Base-by-base conservation (phyloP, 2,888 invertebrate genomes). In the Napeogenes inachia region DNA sequence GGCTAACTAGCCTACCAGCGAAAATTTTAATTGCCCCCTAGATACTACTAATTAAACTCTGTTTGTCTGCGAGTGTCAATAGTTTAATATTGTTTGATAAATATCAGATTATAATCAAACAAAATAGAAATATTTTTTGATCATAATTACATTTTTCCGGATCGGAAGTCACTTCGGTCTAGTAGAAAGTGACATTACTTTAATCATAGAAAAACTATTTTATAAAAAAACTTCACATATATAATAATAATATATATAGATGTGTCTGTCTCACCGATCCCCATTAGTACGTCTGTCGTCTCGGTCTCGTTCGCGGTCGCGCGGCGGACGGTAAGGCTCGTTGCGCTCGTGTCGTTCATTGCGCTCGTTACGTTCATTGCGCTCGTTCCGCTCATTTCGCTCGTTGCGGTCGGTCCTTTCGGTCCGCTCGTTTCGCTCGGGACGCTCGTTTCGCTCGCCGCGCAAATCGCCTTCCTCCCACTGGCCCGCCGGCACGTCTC, bases 401-500 rank as follows among this genome's bases (percentile, higher is more conserved):
- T 72, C 70, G 58, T 59, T 64, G 55, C 66, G 59, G 59, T 70
- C 66, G 46, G 70, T 59, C 30, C 53, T 60, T 73, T 59, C 70
- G 73, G 61, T 80, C 80, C 61, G 77, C 80, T 4, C 78, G 78
- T 74, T 47, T 47, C 47, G 56, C 47, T 63, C 63, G 35, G 59
- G 35, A 3, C 62, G 59, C 45, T 47, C 47, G 47, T 47, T 73
- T 76, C 69, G 71, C 73, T 66, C 60, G 46, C 46, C 60, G 64
- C 68, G 69, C 74, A 71, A 73, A 59, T 78, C 79, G 58, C 65
- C 66, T 54, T 79, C 78, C 70, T 73, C 73, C 74, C 85, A 76
- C 47, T 73, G 75, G 61, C 65, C 70, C 63, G 65, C 65, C 33
- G 80, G 72, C 78, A 92, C 88, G 76, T 94, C 93, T 42, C 95